A percentile compares a stretch with the other conserved stretches of the same genome.
Conservation (phyloP, 2,888 invertebrate species). For the Erebia palarica region DNA sequence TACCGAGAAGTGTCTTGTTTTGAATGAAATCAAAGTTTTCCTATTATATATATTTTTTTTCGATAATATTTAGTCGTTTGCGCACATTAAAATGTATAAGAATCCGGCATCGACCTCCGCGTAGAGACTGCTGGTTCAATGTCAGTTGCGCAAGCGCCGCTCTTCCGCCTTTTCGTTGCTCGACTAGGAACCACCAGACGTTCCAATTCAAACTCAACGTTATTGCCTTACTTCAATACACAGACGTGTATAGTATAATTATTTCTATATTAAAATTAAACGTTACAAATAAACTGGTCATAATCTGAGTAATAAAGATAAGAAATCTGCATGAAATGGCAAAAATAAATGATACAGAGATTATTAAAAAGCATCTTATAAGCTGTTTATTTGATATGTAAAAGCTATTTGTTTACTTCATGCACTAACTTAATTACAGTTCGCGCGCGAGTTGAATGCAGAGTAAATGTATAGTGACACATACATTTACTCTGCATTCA, state of each 20-base stretch:
- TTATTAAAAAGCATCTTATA: too few species aligned
- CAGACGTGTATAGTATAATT: not conserved
- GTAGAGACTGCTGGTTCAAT: constrained; percentile 73
- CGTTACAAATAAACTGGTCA: not conserved
- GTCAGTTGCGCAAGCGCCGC: constrained; percentile 79
- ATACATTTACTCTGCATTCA: too few species aligned
- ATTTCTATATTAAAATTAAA: not conserved
- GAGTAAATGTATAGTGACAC: too few species aligned
- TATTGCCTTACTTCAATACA: constrained; percentile 19
- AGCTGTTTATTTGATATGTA: too few species aligned
- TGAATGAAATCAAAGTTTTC: constrained; percentile 16
- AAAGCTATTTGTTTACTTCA: not conserved
- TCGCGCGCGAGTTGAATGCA: too few species aligned
- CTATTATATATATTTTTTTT: constrained; percentile 28
- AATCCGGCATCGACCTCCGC: constrained; percentile 75
- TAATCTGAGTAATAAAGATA: not conserved
- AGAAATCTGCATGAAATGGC: too few species aligned
- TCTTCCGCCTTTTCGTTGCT: constrained; percentile 67
- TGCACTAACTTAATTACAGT: too few species aligned
- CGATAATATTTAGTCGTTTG: constrained; percentile 6
- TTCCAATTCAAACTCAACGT: constrained; percentile 64
- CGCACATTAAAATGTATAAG: constrained; percentile 57
- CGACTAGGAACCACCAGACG: constrained; percentile 63
- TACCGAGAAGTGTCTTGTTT: constrained; percentile 12
- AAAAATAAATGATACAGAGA: too few species aligned